These are phyloP conservation scores for Epizoanthus rinbou DNA, from an alignment of 92 coral and sea anemone genomes.

Conservation along the genomic window DNA sequence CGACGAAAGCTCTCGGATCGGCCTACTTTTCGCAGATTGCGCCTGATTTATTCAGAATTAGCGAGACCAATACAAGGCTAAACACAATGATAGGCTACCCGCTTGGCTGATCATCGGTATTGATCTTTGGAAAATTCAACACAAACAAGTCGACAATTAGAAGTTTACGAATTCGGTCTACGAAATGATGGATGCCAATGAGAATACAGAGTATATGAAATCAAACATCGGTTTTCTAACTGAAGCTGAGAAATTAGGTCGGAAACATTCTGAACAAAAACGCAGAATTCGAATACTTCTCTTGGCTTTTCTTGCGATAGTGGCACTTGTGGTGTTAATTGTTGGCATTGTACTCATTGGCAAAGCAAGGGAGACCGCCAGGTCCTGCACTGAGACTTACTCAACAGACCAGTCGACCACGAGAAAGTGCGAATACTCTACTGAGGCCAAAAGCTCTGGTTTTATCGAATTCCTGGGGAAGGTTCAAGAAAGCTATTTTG, in stretches of 20 bases:
- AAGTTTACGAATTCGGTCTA: neutral
- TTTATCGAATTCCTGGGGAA: constrained; percentile 26
- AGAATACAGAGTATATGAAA: constrained; percentile 22
- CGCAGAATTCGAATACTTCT: constrained; percentile 10
- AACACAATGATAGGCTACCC: constrained; percentile 23
- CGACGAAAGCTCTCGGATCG: neutral
- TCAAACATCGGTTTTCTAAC: constrained; percentile 31
- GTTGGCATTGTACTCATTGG: constrained; percentile 33
- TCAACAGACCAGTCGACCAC: neutral
- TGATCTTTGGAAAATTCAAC: constrained; percentile 17
- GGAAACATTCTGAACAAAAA: constrained; percentile 10
- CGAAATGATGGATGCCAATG: constrained; percentile 32
- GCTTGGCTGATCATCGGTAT: constrained; percentile 35
- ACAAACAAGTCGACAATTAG: constrained; percentile 31
- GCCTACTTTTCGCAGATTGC: neutral
- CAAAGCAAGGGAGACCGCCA: neutral
- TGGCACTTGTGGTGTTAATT: neutral
- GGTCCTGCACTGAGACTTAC: neutral
- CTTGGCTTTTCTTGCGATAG: constrained; percentile 8
- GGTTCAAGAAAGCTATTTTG: constrained; percentile 25
- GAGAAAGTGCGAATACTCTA: constrained; percentile 11
- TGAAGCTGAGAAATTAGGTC: constrained; percentile 34
- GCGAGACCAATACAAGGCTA: constrained; percentile 25
- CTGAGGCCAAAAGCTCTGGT: constrained; percentile 10
- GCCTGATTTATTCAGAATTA: constrained; percentile 37